phyloP scores from a whole-genome alignment of 2,113 vertebrate genomes.

The Petrocephalus zakoni region DNA sequence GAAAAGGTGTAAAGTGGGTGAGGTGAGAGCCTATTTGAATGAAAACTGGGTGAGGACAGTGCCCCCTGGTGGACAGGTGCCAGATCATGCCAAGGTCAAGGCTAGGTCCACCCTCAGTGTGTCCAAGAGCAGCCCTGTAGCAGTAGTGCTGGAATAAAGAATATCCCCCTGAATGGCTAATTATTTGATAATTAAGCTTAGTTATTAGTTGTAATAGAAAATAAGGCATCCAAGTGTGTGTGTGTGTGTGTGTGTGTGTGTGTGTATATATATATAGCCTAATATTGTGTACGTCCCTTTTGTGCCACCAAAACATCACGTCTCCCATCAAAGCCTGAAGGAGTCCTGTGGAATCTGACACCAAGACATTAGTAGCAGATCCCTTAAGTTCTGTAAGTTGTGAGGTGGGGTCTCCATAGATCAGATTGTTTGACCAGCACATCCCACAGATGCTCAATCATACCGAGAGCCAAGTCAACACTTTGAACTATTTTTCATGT shows the following conservation, averaged over 20 bases:
- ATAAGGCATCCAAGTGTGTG: not conserved
- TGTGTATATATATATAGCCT: not conserved
- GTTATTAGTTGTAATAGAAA: not conserved
- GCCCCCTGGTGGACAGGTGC: conserved; percentile 11
- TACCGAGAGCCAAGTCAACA: not conserved
- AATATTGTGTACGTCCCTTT: not conserved
- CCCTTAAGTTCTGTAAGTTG: not conserved
- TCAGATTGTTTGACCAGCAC: not conserved
- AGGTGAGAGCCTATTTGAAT: conserved; percentile 57
- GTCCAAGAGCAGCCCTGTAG: conserved; percentile 22
- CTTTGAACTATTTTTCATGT: not conserved
- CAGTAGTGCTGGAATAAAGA: conserved; percentile 6
- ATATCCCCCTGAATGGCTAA: not conserved
- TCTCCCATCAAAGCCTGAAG: not conserved
- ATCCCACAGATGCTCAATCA: not conserved
- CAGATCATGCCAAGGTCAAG: conserved; percentile 19
- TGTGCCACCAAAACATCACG: not conserved
- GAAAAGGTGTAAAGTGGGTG: conserved; percentile 58
- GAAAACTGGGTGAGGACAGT: conserved; percentile 57
- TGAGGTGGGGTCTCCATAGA: not conserved
- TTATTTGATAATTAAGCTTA: not conserved
- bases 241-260: too few species aligned
- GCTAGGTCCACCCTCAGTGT: conserved; percentile 21
- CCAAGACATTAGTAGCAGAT: not conserved
- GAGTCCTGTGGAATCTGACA: not conserved